Percentiles rank a stretch among this genome's conserved stretches.
Evolutionary conservation across 2,113 vertebrate genomes (phyloP).

Genomic region (Chaetorhynchus papuensis): DNA sequence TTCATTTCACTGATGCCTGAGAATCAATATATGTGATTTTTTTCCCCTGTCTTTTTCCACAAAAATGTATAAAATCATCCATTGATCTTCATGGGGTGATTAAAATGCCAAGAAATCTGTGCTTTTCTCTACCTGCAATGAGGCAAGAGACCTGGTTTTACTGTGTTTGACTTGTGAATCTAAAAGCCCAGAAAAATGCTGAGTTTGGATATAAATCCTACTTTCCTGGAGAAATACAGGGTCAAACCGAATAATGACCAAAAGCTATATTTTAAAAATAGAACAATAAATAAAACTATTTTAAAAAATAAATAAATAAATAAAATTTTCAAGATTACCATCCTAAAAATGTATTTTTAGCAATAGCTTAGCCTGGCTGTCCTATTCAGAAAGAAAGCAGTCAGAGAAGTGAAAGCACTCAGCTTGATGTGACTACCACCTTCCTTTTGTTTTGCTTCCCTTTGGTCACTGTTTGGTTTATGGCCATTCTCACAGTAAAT

Average conservation of each 20-base stretch:
- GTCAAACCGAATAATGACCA: not conserved
- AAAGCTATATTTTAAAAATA: not conserved
- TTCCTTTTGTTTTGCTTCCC: not conserved
- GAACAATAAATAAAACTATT: not conserved
- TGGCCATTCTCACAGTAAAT: not conserved
- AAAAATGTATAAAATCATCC: not conserved
- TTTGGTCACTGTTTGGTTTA: not conserved
- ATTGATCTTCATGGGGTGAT: conserved; percentile 13
- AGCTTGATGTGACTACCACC: not conserved
- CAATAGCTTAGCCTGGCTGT: not conserved
- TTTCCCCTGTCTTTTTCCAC: not conserved
- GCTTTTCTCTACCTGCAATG: not conserved
- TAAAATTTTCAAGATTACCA: not conserved
- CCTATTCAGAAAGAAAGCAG: not conserved
- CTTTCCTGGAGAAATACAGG: not conserved
- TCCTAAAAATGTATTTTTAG: not conserved
- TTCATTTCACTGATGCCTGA: not conserved
- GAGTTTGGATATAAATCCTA: not conserved
- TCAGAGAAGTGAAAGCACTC: not conserved
- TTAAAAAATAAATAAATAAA: not conserved
- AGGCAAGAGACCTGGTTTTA: not conserved
- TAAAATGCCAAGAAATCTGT: not conserved
- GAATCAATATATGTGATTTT: not conserved
- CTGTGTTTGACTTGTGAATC: not conserved
- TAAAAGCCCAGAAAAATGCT: not conserved